Conservation (phyloP, 2,113 vertebrate species). For the Odobenus rosmarus region DNA sequence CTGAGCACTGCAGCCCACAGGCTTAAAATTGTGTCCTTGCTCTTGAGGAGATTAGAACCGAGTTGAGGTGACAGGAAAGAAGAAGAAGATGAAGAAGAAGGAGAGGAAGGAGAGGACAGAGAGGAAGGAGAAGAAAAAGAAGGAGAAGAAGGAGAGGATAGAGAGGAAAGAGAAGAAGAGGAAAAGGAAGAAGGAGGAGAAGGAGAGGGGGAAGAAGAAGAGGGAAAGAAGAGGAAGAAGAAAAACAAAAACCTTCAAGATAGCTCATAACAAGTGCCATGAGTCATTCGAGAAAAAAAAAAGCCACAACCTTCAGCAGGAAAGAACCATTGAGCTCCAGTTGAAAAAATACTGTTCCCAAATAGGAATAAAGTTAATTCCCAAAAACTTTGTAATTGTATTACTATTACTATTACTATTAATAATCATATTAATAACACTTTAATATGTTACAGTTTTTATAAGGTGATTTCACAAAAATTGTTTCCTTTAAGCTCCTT, state of each 20-base stretch:
- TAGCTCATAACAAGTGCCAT: not conserved
- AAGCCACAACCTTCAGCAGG: not conserved
- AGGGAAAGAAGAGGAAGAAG: not conserved
- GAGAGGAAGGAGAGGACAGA: not conserved
- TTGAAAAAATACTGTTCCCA: not conserved
- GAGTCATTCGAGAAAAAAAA: not conserved
- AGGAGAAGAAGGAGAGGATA: not conserved
- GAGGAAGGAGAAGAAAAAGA: not conserved
- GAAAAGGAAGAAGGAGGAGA: not conserved
- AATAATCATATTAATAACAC: not conserved
- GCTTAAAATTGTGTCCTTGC: not conserved
- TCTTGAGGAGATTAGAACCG: not conserved
- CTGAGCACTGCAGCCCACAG: not conserved
- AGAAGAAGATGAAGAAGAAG: not conserved
- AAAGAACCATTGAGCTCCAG: not conserved
- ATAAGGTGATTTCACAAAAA: not conserved
- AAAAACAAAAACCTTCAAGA: not conserved
- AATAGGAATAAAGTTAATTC: not conserved
- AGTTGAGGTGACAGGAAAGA: not conserved
- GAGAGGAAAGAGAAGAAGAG: not conserved
- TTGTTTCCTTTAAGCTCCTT: not conserved
- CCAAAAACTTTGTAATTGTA: not conserved
- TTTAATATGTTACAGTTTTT: not conserved
- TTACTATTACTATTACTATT: not conserved
- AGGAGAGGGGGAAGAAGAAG: not conserved